Conservation (phyloP, 2,888 invertebrate species). For the Cremastobaeus sp. region DNA sequence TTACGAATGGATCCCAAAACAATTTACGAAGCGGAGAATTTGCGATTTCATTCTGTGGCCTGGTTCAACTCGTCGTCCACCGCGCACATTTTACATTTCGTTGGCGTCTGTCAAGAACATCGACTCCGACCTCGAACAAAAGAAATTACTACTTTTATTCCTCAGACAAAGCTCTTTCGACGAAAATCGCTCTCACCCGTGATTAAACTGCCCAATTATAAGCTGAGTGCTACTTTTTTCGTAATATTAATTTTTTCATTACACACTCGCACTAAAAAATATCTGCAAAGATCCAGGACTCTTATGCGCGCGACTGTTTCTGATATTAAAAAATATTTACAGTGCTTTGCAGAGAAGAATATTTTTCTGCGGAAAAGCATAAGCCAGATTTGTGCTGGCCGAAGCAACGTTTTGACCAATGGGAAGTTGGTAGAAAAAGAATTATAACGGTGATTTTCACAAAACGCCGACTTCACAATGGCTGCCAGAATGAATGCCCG, state of each 20-base stretch:
- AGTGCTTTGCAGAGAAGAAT: no score
- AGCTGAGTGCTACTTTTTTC: neutral
- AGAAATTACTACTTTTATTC: slow-evolving; percentile 29
- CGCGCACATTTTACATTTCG: slow-evolving; percentile 13
- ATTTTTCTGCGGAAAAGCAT: slow-evolving; percentile 5
- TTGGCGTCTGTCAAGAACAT: slow-evolving; percentile 17
- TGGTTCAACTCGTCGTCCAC: slow-evolving; percentile 6
- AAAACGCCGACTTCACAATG: slow-evolving; percentile 36
- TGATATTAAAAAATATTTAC: no score
- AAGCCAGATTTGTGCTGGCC: slow-evolving; percentile 18
- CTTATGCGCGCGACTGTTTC: no score
- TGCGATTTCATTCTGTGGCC: neutral
- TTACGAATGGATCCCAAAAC: slow-evolving; percentile 29
- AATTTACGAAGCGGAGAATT: slow-evolving; percentile 17
- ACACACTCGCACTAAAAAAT: neutral
- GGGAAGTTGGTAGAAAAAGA: slow-evolving; percentile 9
- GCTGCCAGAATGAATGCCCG: slow-evolving; percentile 32
- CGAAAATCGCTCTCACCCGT: neutral
- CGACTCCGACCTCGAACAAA: slow-evolving; percentile 8
- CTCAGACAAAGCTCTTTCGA: slow-evolving; percentile 2
- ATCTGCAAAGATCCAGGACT: no score
- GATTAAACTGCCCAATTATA: slow-evolving; percentile 15
- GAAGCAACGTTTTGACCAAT: slow-evolving; percentile 38
- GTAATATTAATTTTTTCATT: neutral
- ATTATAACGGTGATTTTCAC: slow-evolving; percentile 42